These are phyloP conservation scores for Limnephilus rhombicus DNA, from an alignment of 2,888 invertebrate genomes.

Conservation along the genomic window DNA sequence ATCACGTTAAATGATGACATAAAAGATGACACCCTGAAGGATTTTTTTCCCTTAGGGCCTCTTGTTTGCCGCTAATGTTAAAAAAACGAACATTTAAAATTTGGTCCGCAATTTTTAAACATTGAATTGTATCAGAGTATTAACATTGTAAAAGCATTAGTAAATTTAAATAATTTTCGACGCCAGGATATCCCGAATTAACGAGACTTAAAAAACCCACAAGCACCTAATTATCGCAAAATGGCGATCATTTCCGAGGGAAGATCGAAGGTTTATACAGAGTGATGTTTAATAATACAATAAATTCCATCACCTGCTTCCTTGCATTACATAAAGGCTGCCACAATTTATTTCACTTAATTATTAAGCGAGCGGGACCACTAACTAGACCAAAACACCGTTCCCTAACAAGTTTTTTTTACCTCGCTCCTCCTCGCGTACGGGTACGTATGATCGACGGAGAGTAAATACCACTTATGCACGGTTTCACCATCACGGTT, in stretches of 20 bases:
- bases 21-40: no score
- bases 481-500: constrained; percentile 18
- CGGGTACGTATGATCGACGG: constrained; percentile 21
- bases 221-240: not conserved
- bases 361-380: constrained; percentile 60
- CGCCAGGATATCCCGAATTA: no score
- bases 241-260: not conserved
- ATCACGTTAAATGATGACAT: no score
- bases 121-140: no score
- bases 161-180: no score
- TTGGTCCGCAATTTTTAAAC: no score
- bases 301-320: constrained; percentile 1
- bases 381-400: constrained; percentile 66
- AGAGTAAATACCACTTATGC: constrained; percentile 43
- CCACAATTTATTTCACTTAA: constrained; percentile 65
- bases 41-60: no score
- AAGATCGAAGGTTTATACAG: not conserved
- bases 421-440: constrained; percentile 35
- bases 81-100: no score
- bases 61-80: no score
- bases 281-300: not conserved
- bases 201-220: no score
- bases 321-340: constrained; percentile 9
- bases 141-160: no score
- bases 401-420: constrained; percentile 62